Evolutionary conservation across 2,797 vertebrate genomes (phyloP).

Genomic region (Muraenolepis orangiensis): DNA sequence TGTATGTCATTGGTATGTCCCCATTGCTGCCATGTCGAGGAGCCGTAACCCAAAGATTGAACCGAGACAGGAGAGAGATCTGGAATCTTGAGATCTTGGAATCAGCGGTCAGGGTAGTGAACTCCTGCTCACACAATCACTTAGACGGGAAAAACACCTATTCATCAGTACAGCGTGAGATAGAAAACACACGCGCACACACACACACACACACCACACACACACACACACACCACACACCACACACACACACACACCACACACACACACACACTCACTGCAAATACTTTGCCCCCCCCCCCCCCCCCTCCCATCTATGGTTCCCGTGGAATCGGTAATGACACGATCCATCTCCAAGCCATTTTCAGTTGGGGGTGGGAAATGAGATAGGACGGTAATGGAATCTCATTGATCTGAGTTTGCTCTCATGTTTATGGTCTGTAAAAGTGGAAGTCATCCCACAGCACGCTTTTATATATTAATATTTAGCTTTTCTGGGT

Average conservation of each 20-base stretch:
- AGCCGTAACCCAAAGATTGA: too few species aligned
- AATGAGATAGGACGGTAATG: conserved; percentile 75
- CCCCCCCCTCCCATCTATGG: conserved; percentile 27
- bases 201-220: conserved; percentile 1
- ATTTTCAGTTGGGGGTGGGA: conserved; percentile 72
- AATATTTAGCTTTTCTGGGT: conserved; percentile 54
- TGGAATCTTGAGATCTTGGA: conserved; percentile 27
- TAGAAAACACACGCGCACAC: conserved; percentile 23
- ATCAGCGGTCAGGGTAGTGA: conserved; percentile 53
- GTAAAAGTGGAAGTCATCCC: conserved; percentile 67
- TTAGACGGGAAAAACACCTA: conserved; percentile 52
- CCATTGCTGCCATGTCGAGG: too few species aligned
- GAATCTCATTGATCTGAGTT: conserved; percentile 77
- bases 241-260: conserved; percentile 28
- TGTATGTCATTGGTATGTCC: too few species aligned
- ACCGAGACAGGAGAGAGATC: too few species aligned
- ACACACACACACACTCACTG: conserved; percentile 18
- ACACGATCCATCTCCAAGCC: conserved; percentile 72
- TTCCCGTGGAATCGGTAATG: conserved; percentile 72
- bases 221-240: conserved; percentile 4
- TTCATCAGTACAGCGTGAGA: conserved; percentile 62
- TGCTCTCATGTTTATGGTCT: conserved; percentile 72
- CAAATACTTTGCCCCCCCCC: conserved; percentile 2
- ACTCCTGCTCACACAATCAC: conserved; percentile 71
- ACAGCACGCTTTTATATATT: neutral